phyloP scores from a whole-genome alignment of 1,140 invertebrate genomes.

The Drosophila suzukii region DNA sequence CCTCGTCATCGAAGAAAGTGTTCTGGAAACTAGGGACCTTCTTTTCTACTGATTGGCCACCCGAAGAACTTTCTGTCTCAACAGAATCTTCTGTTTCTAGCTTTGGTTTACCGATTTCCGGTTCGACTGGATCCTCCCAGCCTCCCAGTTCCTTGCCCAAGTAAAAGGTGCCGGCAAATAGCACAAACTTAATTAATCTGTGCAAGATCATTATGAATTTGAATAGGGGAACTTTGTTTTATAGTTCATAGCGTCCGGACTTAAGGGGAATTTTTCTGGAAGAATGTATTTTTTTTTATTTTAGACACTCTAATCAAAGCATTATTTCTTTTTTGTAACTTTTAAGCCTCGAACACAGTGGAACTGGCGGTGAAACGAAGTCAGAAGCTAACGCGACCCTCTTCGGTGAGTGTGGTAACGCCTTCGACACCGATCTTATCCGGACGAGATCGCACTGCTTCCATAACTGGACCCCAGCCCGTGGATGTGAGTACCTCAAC shows the following conservation, averaged over 20 bases:
- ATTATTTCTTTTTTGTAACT: not conserved
- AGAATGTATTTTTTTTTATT: not conserved
- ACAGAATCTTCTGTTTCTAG: not conserved
- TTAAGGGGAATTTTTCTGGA: not conserved
- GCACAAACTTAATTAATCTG: slow-evolving; percentile 28
- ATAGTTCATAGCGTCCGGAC: not conserved
- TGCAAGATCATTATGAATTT: slow-evolving; percentile 29
- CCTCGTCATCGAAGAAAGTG: slow-evolving; percentile 30
- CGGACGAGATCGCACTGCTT: slow-evolving; percentile 79
- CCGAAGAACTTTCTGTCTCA: not conserved
- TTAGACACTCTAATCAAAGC: slow-evolving; percentile 28
- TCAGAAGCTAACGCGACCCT: slow-evolving; percentile 76
- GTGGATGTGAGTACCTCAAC: slow-evolving; percentile 89
- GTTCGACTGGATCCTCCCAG: slow-evolving; percentile 27
- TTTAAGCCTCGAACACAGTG: slow-evolving; percentile 75
- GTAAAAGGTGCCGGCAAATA: slow-evolving; percentile 44
- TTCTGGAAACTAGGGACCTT: not conserved
- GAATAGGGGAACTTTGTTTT: not conserved
- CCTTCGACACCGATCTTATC: slow-evolving; percentile 79
- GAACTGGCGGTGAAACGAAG: slow-evolving; percentile 81
- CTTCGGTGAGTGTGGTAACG: slow-evolving; percentile 70
- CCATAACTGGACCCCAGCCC: slow-evolving; percentile 94
- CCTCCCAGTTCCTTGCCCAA: slow-evolving; percentile 31
- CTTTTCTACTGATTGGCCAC: not conserved
- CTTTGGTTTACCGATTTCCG: not conserved